Conservation (phyloP, 2,888 invertebrate genomes). For the Thalpophila matura region DNA sequence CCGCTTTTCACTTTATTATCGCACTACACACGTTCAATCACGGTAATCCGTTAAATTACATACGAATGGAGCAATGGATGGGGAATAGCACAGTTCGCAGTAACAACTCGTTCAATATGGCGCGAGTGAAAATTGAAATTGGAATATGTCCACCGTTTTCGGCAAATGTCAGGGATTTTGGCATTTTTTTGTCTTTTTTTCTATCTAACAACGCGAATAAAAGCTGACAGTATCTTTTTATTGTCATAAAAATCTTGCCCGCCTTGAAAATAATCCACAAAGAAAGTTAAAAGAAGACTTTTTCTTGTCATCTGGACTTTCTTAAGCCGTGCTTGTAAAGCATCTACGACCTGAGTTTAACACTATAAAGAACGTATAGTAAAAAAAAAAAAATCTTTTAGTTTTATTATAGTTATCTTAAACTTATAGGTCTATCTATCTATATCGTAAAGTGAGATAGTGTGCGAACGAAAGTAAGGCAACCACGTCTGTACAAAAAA, state of each 20-base stretch:
- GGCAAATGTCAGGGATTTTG: conserved; percentile 38
- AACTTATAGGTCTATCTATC: no score
- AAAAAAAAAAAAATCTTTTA: conserved; percentile 11
- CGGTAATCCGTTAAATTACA: conserved; percentile 38
- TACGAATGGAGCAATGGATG: conserved; percentile 33
- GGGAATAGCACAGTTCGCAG: conserved; percentile 19
- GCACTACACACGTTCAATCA: conserved; percentile 39
- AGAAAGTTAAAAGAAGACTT: conserved; percentile 34
- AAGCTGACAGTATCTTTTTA: conserved; percentile 52
- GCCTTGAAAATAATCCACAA: conserved; percentile 37
- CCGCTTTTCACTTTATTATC: conserved; percentile 22
- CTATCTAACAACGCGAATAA: conserved; percentile 10
- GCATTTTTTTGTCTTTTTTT: conserved; percentile 25
- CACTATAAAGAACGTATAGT: conserved; percentile 4
- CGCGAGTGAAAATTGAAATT: conserved; percentile 51
- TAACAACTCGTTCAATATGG: conserved; percentile 34
- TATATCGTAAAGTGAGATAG: no score
- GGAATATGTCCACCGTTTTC: conserved; percentile 48
- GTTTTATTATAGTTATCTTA: conserved; percentile 7
- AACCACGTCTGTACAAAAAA: no score
- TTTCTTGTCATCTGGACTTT: conserved; percentile 45
- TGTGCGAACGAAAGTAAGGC: no score
- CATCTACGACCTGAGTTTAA: conserved; percentile 29
- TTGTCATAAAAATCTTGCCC: conserved; percentile 44
- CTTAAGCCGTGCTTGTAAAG: conserved; percentile 39